Evolutionary conservation across 2,113 vertebrate genomes (phyloP).

Genomic region (Rhea americana): DNA sequence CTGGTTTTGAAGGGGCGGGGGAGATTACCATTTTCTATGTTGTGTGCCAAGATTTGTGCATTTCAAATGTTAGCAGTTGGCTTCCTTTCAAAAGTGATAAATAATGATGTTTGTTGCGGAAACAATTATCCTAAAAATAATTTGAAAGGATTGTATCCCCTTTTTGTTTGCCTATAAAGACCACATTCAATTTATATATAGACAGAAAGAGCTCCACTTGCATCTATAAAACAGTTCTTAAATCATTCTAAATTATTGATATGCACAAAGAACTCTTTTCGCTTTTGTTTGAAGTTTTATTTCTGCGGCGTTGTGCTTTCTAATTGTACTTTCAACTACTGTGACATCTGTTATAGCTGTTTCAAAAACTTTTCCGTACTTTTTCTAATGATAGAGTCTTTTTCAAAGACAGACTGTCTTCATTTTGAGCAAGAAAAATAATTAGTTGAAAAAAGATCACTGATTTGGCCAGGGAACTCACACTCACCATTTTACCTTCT

Average conservation of each 20-base stretch:
- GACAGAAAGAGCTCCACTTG: slow-evolving; percentile 52
- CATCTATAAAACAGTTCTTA: slow-evolving; percentile 65
- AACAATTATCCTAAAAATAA: slow-evolving; percentile 72
- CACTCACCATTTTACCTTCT: slow-evolving; percentile 26
- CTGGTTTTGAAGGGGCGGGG: slow-evolving; percentile 23
- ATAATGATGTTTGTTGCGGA: slow-evolving; percentile 69
- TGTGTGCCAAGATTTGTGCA: slow-evolving; percentile 52
- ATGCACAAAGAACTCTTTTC: slow-evolving; percentile 40
- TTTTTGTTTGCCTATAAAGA: slow-evolving; percentile 70
- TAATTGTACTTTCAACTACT: slow-evolving; percentile 68
- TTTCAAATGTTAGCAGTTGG: slow-evolving; percentile 67
- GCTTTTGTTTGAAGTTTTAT: slow-evolving; percentile 70
- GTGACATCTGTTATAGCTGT: slow-evolving; percentile 69
- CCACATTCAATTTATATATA: slow-evolving; percentile 58
- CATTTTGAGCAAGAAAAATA: slow-evolving; percentile 65
- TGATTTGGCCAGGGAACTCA: slow-evolving; percentile 57
- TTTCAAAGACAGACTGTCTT: slow-evolving; percentile 62
- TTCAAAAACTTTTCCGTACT: slow-evolving; percentile 68
- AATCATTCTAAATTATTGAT: slow-evolving; percentile 67
- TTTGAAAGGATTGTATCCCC: slow-evolving; percentile 59
- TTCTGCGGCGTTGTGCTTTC: slow-evolving; percentile 59
- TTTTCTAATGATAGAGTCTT: slow-evolving; percentile 58
- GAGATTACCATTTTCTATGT: slow-evolving; percentile 53
- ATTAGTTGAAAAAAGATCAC: slow-evolving; percentile 66
- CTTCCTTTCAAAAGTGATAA: slow-evolving; percentile 67